Conservation (phyloP, 2,888 invertebrate species). For the Carterocephalus palaemon region DNA sequence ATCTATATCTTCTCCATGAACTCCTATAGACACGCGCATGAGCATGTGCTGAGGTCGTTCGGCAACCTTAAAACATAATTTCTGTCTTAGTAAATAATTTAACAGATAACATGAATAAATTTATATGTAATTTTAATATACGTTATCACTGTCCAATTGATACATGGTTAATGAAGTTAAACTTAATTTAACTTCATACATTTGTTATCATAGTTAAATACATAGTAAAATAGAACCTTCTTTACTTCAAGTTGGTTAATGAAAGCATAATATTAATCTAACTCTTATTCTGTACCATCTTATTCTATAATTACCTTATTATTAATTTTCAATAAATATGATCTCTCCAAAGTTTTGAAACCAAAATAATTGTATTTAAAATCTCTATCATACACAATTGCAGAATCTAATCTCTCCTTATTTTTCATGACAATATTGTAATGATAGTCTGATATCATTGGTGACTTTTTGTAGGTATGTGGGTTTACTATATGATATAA, state of each 20-base stretch:
- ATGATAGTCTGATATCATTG: slow-evolving; percentile 92
- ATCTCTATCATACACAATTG: slow-evolving; percentile 98
- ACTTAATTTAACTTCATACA: no score
- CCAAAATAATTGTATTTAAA: slow-evolving; percentile 99
- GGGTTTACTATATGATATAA: slow-evolving; percentile 88
- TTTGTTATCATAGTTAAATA: no score
- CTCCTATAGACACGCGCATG: slow-evolving; percentile 98
- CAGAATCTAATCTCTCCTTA: slow-evolving; percentile 94
- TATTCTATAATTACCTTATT: slow-evolving; percentile 80
- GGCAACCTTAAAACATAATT: slow-evolving; percentile 77
- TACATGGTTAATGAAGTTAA: no score
- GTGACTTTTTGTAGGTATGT: slow-evolving; percentile 83
- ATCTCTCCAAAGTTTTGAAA: slow-evolving; percentile 98
- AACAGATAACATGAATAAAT: no score
- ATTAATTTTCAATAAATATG: slow-evolving; percentile 94
- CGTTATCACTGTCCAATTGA: no score
- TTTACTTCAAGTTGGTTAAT: no score
- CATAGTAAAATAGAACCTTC: no score
- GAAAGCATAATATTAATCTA: no score
- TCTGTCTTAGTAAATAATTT: no score
- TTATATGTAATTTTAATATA: no score
- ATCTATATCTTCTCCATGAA: slow-evolving; percentile 96
- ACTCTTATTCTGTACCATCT: no score
- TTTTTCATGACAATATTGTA: slow-evolving; percentile 90
- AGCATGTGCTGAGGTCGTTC: slow-evolving; percentile 99